Evolutionary conservation across 2,888 invertebrate genomes (phyloP), one percentile per base, ranked within the genome.

Genomic region (Erebia aethiops): DNA sequence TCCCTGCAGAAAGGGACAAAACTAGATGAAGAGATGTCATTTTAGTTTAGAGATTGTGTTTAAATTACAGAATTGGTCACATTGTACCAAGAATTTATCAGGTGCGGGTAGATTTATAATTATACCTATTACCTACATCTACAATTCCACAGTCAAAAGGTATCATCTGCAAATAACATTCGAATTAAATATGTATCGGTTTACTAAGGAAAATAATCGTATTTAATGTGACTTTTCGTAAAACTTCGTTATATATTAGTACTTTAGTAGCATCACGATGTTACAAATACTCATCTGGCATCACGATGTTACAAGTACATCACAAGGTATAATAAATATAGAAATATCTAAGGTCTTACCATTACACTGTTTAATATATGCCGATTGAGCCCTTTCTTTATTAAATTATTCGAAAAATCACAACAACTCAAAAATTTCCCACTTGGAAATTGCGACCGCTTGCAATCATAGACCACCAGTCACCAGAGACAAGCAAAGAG

Each of bases 341-440:
- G 16, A 60, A 58, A 26, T 26, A 58, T 51, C 11, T 14, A 35
- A 49, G 64, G 67, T 72, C 89, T 85, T 81, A 91, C 91, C 91
- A 90, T 88, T 85, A 81, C 82, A 73, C 77, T 77, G 71, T 69
- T 79, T 78, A 75, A 61, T 71, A 76, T 79, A 78, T 77, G 75
- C 79, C 78, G 81, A 81, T 81, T 84, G 84, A 80, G 82, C 80
- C 82, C 80, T 84, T 84, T 75, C 78, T 75, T 67, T 76, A 83
- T 81, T 21, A 77, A 82, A 76, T 79, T 83, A 85, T 77, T 70
- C 69, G 70, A 68, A 86, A 80, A 83, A 85, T 80, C 86, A 88
- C 88, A 91, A 91, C 91, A 91, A 35, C 1, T 35, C 2, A 46
- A 43, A 43, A 89, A 86, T 83, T 85, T 85, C 85, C 84, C 87